Percentiles rank a stretch among this genome's conserved stretches.
These are phyloP conservation scores for Portevinia maculata DNA, from an alignment of 2,888 invertebrate genomes.

Conservation along the genomic window DNA sequence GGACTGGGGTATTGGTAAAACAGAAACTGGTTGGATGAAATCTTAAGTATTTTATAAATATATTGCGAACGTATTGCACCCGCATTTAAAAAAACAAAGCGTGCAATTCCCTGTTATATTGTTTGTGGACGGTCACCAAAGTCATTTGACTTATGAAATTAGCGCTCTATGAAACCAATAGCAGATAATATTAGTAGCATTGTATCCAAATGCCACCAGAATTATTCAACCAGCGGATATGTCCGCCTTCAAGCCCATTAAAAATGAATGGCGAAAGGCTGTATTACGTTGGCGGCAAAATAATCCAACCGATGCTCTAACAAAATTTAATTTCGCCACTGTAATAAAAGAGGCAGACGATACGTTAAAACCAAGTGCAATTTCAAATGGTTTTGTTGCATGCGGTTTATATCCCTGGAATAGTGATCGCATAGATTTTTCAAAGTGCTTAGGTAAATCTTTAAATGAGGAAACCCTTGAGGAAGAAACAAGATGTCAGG, in stretches of 20 bases:
- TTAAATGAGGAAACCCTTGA: background rate
- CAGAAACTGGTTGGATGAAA: too few species aligned
- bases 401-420: conserved; percentile 26
- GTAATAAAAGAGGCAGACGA: background rate
- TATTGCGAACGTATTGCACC: too few species aligned
- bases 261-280: conserved; percentile 20
- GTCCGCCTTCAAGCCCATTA: conserved; percentile 23
- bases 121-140: too few species aligned
- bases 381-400: conserved; percentile 20
- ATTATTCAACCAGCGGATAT: conserved; percentile 27
- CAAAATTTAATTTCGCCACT: conserved; percentile 22
- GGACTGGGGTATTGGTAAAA: too few species aligned
- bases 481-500: background rate
- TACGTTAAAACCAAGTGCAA: conserved; percentile 6
- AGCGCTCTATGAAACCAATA: background rate
- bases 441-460: conserved; percentile 10
- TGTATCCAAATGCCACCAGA: conserved; percentile 26
- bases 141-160: too few species aligned
- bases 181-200: conserved; percentile 5
- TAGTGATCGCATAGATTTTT: conserved; percentile 19
- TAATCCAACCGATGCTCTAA: conserved; percentile 20
- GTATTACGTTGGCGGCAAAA: conserved; percentile 21
- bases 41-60: too few species aligned
- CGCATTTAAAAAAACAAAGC: too few species aligned
- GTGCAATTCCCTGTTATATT: too few species aligned